Percentiles rank a stretch among this genome's conserved stretches.
phyloP scores from a whole-genome alignment of 2,797 vertebrate genomes.

The Neosilurus mollespiculum region DNA sequence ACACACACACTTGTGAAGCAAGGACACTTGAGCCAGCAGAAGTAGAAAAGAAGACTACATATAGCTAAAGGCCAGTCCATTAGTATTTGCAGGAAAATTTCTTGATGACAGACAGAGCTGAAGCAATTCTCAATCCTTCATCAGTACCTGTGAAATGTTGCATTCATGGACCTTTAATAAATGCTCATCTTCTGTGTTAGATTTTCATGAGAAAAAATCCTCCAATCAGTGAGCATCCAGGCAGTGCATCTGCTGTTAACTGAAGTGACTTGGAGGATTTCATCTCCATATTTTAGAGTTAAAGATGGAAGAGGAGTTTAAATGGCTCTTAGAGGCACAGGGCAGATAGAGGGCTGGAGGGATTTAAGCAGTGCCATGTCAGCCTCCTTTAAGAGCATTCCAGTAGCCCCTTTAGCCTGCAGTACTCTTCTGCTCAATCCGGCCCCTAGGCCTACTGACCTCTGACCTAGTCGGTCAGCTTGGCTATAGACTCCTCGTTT shows the following conservation, averaged over 20 bases:
- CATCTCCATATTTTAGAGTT: constrained; percentile 65
- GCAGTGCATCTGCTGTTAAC: constrained; percentile 51
- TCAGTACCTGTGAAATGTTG: constrained; percentile 69
- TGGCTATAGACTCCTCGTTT: constrained; percentile 86
- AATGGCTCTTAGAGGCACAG: constrained; percentile 60
- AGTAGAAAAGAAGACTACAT: constrained; percentile 32
- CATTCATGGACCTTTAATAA: constrained; percentile 49
- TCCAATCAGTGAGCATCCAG: constrained; percentile 33
- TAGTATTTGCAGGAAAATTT: constrained; percentile 28
- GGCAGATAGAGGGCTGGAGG: constrained; percentile 40
- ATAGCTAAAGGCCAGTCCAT: constrained; percentile 27
- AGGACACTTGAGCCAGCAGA: constrained; percentile 54
- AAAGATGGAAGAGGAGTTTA: constrained; percentile 64
- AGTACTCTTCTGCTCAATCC: constrained; percentile 75
- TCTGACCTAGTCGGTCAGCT: constrained; percentile 80
- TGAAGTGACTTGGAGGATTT: constrained; percentile 68
- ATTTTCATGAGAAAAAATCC: background rate
- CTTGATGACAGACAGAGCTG: constrained; percentile 59
- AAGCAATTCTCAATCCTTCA: constrained; percentile 65
- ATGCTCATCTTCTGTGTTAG: constrained; percentile 54
- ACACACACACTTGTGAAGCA: constrained; percentile 41
- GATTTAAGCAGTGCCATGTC: constrained; percentile 65
- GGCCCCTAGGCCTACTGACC: constrained; percentile 75
- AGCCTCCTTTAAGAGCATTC: constrained; percentile 73
- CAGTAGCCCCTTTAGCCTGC: constrained; percentile 64